phyloP scores from a whole-genome alignment of 2,113 vertebrate genomes.

The Redunca redunca region DNA sequence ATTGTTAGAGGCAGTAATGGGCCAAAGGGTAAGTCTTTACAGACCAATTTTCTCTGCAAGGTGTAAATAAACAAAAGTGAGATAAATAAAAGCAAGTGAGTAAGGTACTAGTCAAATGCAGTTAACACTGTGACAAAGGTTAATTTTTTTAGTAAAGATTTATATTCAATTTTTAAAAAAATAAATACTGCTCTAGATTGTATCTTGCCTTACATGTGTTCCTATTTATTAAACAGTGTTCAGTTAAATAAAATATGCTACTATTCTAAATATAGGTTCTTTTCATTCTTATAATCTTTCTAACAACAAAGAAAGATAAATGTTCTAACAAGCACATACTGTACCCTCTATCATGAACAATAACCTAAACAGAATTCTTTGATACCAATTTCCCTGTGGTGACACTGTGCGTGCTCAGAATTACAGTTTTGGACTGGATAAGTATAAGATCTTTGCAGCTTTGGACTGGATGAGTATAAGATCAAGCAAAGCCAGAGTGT shows the following conservation, averaged over 20 bases:
- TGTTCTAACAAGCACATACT: background rate
- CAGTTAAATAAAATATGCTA: conserved; percentile 37
- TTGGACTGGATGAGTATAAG: background rate
- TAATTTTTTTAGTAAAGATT: background rate
- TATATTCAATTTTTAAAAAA: background rate
- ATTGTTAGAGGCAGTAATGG: background rate
- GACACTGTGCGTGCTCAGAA: conserved; percentile 20
- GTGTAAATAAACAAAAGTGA: background rate
- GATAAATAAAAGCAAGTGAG: background rate
- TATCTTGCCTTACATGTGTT: conserved; percentile 24
- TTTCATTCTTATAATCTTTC: conserved; percentile 6
- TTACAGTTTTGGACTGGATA: background rate
- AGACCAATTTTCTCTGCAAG: background rate
- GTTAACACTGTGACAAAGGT: background rate
- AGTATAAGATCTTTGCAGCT: background rate
- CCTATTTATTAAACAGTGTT: conserved; percentile 37
- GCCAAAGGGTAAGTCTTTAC: background rate
- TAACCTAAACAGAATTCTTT: conserved; percentile 36
- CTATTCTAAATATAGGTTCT: background rate
- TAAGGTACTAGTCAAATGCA: background rate
- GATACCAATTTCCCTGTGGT: background rate
- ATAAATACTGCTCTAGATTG: background rate
- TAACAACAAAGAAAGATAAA: conserved; percentile 16
- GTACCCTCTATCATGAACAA: conserved; percentile 2
- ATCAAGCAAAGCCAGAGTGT: background rate